Base-by-base conservation (phyloP, 2,888 invertebrate genomes). In the Drosophila differens region DNA sequence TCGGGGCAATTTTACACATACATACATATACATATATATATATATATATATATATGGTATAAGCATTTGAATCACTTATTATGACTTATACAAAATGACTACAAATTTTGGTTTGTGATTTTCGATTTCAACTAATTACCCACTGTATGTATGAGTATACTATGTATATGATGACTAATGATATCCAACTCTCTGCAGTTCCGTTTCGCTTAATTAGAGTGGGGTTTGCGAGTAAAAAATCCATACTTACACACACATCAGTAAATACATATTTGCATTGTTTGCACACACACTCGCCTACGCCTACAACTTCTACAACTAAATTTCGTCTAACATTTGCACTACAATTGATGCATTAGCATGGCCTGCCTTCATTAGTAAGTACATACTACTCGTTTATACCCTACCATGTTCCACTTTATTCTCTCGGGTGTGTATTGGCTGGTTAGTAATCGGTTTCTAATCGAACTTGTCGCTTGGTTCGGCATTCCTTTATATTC, bases 261-360 rank as follows among this genome's bases (percentile, higher is more conserved):
- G 30, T 60, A 71, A 51, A 49, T 64, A 59, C 37, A 57, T 47
- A 47, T 9, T 33, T 59, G 62, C 32, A 62, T 61, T 74, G 49
- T 39, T 33, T 53, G 49, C 60, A 59, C 52, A 52, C 58, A 68
- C 63, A 58, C 63, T 28, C 59, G 44, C 64, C 54, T 74, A 78
- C 70, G 76, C 61, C 82, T 77, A 82, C 33, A 12, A 12, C 71
- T 52, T 59, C 78, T 79, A 79, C 74, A 57, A 44, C 77, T 71
- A 76, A 79, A 80, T 82, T 87, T 82, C 61, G 62, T 73, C 68
- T 85, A 85, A 82, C 77, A 83, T 83, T 85, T 85, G 83, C 82
- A 79, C 88, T 85, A 88, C 79, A 66, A 67, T 73, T 53, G 64
- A 58, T 79, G 37, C 39, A 59, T 72, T 28, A 14, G 74, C 72